Percentiles rank a stretch among this genome's conserved stretches.
Evolutionary conservation across 2,888 invertebrate species (phyloP).

Genomic region (Agrochola litura): DNA sequence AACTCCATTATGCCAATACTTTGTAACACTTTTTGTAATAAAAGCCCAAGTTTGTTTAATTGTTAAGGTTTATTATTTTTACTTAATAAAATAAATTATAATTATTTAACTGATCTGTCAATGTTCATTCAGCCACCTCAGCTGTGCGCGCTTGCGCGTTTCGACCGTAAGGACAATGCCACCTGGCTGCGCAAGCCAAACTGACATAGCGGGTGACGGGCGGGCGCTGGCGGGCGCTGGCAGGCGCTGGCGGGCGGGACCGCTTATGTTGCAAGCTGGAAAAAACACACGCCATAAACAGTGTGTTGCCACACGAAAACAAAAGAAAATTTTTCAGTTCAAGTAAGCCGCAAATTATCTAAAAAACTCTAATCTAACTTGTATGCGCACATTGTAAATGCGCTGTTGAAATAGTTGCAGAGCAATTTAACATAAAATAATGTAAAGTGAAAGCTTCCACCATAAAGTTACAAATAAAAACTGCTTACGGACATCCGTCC

Average conservation of each 20-base stretch:
- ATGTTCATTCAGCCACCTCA: slow-evolving; percentile 78
- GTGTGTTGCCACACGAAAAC: slow-evolving; percentile 36
- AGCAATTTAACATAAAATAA: slow-evolving; percentile 5
- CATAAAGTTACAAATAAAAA: slow-evolving; percentile 69
- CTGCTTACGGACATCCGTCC: slow-evolving; percentile 65
- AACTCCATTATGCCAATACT: slow-evolving; percentile 70
- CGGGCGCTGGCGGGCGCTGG: slow-evolving; percentile 65
- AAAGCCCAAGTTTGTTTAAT: slow-evolving; percentile 77
- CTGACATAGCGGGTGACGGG: slow-evolving; percentile 71
- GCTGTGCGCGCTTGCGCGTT: slow-evolving; percentile 76
- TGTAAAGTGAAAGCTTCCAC: slow-evolving; percentile 48
- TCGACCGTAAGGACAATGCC: slow-evolving; percentile 70
- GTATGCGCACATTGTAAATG: background rate
- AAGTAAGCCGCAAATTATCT: background rate
- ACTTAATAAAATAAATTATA: slow-evolving; percentile 75
- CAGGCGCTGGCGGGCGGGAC: slow-evolving; percentile 67
- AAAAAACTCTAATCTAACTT: background rate
- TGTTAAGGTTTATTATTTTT: slow-evolving; percentile 69
- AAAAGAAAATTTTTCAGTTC: background rate
- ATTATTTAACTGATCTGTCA: slow-evolving; percentile 78
- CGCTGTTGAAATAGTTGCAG: background rate
- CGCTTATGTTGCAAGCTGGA: slow-evolving; percentile 62
- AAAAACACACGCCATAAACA: slow-evolving; percentile 24
- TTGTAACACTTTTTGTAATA: slow-evolving; percentile 75
- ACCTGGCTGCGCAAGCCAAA: slow-evolving; percentile 84